These are phyloP conservation scores for Actinia tenebrosa DNA, from an alignment of 64 coral and sea anemone species.

Conservation along the genomic window DNA sequence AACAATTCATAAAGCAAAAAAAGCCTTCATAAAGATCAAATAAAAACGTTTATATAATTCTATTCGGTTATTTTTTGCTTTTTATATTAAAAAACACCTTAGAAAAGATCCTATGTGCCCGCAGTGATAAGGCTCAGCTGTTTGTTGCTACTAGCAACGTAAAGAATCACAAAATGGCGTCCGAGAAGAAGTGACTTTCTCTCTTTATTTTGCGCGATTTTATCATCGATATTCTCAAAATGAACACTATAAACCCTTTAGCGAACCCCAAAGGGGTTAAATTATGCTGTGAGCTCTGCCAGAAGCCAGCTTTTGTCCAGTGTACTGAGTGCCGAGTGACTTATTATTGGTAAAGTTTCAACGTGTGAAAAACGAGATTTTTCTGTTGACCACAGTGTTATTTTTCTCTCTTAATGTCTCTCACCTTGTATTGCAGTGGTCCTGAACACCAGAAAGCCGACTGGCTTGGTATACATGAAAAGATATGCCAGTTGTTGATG, in stretches of 20 bases:
- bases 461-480: constrained; percentile 97
- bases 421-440: constrained; percentile 33
- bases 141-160: constrained; percentile 30
- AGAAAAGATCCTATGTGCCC: not conserved
- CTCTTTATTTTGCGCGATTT: not conserved
- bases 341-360: constrained; percentile 84
- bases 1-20: not conserved
- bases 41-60: too few relatives aligned
- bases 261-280: constrained; percentile 97
- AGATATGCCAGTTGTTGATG: constrained; percentile 94
- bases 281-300: constrained; percentile 91
- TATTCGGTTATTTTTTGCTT: too few relatives aligned
- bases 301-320: constrained; percentile 96
- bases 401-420: not conserved
- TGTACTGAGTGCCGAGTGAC: constrained; percentile 93
- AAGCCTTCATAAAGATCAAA: not conserved
- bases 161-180: constrained; percentile 48
- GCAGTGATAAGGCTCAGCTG: constrained; percentile 23
- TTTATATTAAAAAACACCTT: too few relatives aligned
- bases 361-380: not conserved
- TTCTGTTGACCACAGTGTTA: not conserved
- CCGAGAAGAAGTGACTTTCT: not conserved
- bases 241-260: constrained; percentile 94
- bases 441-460: constrained; percentile 96
- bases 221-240: constrained; percentile 9